Base-by-base conservation (phyloP, 2,888 invertebrate species). In the Mythimna impura region DNA sequence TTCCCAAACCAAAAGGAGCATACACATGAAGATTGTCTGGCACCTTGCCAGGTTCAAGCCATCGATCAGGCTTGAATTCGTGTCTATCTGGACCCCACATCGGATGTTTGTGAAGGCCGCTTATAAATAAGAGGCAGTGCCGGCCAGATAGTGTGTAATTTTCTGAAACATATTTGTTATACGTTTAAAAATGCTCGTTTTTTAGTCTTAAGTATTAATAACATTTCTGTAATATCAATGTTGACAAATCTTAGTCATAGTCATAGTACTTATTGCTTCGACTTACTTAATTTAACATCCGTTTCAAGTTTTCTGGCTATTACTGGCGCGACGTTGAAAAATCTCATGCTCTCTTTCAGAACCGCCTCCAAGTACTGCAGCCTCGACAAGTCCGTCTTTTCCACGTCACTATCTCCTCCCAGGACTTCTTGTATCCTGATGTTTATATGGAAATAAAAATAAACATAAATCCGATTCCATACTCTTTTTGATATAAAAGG, bases 331-430 rank as follows among this genome's bases (percentile, higher is more conserved):
- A 94, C 90, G 12, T 92, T 90, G 77, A 90, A 92, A 5, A 93
- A 73, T 30, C 94, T 85, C 89, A 94, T 90, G 63, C 91, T 90
- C 73, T 95, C 94, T 66, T 94, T 94, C 22, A 95, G 81, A 8
- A 94, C 93, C 0, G 94, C 94, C 58, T 95, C 94, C 25, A 93
- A 64, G 71, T 93, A 95, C 14, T 92, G 88, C 75, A 95, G 73
- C 54, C 89, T 88, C 0, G 91, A 89, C 4, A 94, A 74, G 66
- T 95, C 47, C 17, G 1, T 17, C 5, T 47, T 47, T 0, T 17
- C 47, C 17, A 17, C 17, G 5, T 47, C 47, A 17, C 47, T 14
- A 5, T 47, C 17, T 17, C 17, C 17, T 17, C 47, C 47, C 5
- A 47, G 47, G 17, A 47, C 47, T 17, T 47, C 47, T 17, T 47